Conservation (phyloP, 2,113 vertebrate species). For the Centropus unirufus region DNA sequence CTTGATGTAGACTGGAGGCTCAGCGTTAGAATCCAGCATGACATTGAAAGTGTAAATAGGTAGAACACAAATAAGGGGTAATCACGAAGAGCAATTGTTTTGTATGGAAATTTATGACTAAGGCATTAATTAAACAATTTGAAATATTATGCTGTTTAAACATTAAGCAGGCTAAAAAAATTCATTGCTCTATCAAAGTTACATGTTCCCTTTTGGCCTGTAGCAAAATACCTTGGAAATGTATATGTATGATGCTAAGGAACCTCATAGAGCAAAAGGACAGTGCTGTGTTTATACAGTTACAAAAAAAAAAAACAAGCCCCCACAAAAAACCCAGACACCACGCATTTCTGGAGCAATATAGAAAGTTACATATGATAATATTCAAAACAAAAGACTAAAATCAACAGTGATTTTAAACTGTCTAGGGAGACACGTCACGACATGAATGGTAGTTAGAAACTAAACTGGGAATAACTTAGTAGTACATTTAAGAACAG, state of each 20-base stretch:
- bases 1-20: background rate
- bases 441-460: background rate
- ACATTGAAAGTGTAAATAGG: background rate
- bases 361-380: background rate
- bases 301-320: background rate
- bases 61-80: background rate
- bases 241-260: fast-evolving
- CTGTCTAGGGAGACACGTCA: background rate
- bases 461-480: background rate
- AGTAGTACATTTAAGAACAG: background rate
- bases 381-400: background rate
- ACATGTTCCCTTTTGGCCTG: background rate
- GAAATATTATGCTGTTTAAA: background rate
- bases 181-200: background rate
- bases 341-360: background rate
- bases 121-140: background rate
- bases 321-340: no score
- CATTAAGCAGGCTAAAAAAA: background rate
- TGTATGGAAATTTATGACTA: background rate
- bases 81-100: background rate
- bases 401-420: background rate
- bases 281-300: background rate
- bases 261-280: background rate
- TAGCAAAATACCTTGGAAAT: background rate
- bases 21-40: background rate